A percentile compares a stretch with the other conserved stretches of the same genome.
Conservation (phyloP, 2,113 vertebrate genomes). For the Lepus americanus region DNA sequence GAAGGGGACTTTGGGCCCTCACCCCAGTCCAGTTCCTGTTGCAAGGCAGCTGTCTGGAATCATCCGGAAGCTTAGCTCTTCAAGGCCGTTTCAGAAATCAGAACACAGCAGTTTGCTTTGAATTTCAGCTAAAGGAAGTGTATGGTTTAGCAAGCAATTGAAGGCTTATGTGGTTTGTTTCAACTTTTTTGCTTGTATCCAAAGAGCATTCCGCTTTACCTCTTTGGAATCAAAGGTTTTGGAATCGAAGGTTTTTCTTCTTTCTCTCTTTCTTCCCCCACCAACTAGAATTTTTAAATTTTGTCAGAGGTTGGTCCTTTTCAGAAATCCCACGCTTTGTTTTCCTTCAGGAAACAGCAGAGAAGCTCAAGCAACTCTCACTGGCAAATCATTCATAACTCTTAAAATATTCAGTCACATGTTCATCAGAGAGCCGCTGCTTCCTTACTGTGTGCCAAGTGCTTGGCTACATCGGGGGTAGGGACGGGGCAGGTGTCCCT, state of each 20-base stretch:
- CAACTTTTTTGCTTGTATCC: constrained; percentile 55
- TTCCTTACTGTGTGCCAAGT: background rate
- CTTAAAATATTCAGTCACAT: background rate
- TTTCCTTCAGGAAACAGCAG: constrained; percentile 48
- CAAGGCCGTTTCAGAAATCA: background rate
- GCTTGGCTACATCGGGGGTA: background rate
- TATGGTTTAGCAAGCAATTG: constrained; percentile 58
- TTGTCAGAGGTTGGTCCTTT: constrained; percentile 42
- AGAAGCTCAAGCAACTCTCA: background rate
- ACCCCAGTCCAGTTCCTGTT: background rate
- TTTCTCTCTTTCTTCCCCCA: rapidly evolving
- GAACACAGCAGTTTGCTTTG: constrained; percentile 4
- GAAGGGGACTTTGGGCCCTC: background rate
- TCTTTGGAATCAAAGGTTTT: constrained; percentile 59
- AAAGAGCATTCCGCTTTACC: constrained; percentile 64
- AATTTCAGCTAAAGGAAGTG: constrained; percentile 60
- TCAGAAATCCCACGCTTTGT: constrained; percentile 40
- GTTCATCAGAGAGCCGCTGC: background rate
- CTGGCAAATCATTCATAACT: background rate
- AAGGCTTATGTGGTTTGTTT: constrained; percentile 59
- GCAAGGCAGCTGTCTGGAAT: constrained; percentile 26
- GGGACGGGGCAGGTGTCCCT: background rate
- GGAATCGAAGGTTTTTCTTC: constrained; percentile 29
- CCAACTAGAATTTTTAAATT: constrained; percentile 27
- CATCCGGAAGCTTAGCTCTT: constrained; percentile 28